Conservation (phyloP, 2,888 invertebrate species). For the Notodonta dromedarius region DNA sequence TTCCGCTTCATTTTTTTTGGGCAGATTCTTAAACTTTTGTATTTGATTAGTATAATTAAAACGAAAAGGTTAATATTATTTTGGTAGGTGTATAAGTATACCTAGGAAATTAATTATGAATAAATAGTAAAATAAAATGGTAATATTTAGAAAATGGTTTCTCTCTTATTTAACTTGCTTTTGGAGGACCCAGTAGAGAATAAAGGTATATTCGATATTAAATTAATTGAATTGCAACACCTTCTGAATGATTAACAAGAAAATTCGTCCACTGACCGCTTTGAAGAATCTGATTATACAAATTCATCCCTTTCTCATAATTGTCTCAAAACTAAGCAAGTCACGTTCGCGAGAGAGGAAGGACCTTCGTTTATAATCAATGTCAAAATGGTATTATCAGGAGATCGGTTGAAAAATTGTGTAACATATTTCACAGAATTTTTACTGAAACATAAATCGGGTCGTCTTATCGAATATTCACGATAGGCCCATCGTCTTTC, state of each 20-base stretch:
- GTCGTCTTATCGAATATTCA: conserved; percentile 37
- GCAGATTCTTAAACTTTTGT: conserved; percentile 38
- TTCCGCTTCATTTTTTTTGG: conserved; percentile 52
- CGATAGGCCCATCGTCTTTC: conserved; percentile 36
- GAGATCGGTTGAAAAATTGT: conserved; percentile 43
- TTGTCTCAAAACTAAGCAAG: conserved; percentile 51
- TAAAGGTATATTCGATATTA: conserved; percentile 7
- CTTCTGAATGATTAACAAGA: conserved; percentile 35
- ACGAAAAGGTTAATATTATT: background rate
- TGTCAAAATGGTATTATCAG: conserved; percentile 45
- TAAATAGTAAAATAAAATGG: no score
- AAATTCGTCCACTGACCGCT: conserved; percentile 46
- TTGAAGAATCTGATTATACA: conserved; percentile 53
- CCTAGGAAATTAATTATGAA: background rate
- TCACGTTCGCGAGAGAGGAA: conserved; percentile 50
- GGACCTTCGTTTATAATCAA: conserved; percentile 48
- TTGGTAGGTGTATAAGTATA: background rate
- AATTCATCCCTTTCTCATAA: conserved; percentile 53
- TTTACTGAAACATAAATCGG: background rate
- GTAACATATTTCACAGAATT: conserved; percentile 25
- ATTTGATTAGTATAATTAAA: conserved; percentile 7
- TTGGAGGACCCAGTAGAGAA: background rate
- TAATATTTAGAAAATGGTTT: no score
- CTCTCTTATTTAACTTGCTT: no score
- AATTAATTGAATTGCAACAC: conserved; percentile 21